Base-by-base conservation (phyloP, 2,797 vertebrate genomes). In the Mormyrops attenuatus region DNA sequence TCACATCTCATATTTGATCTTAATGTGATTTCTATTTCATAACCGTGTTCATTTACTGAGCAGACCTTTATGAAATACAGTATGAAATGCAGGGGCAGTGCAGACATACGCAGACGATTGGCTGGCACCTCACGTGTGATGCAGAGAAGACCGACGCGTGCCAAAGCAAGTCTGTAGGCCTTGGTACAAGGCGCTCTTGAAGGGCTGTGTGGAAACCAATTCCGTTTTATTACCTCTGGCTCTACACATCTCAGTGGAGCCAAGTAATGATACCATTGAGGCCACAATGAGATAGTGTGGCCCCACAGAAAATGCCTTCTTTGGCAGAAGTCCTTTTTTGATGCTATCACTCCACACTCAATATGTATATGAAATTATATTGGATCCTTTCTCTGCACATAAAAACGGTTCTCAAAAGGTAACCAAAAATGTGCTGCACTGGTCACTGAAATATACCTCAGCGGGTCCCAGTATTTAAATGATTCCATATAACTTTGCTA, bases 191-290 rank as follows among this genome's bases (percentile, higher is more conserved):
- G 26, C 20, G 13, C 47, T 53, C 63, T 41, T 38, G 41, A 22
- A 50, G 87, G 60, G 4, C 22, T 73, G 41, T 49, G 9, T 50
- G 41, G 26, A 86, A 86, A 55, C 85, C 50, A 55, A 30, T 86
- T 86, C 85, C 50, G 1, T 30, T 86, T 86, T 86, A 86, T 86
- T 86, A 86, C 49, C n/a, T 55, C 26, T 86, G 50, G 50, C 50
- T 86, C 85, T 55, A 13, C 50, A 30, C 30, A 55, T 55, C 22
- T 86, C 30, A 55, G 30, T 38, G 85, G 85, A 86, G 30, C 50
- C 50, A 86, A 86, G 47, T 86, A 55, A 55, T 34, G 85, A 86
- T 50, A 55, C 22, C 85, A 47, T 2, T 86, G 50, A 38, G 50
- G 15, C 26, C 49, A 55, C 85, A 52, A 20, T 55, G 26, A 52